Percentiles rank a stretch among this genome's conserved stretches.
Evolutionary conservation across 2,113 vertebrate genomes (phyloP).

Genomic region (Hemibagrus wyckioides): DNA sequence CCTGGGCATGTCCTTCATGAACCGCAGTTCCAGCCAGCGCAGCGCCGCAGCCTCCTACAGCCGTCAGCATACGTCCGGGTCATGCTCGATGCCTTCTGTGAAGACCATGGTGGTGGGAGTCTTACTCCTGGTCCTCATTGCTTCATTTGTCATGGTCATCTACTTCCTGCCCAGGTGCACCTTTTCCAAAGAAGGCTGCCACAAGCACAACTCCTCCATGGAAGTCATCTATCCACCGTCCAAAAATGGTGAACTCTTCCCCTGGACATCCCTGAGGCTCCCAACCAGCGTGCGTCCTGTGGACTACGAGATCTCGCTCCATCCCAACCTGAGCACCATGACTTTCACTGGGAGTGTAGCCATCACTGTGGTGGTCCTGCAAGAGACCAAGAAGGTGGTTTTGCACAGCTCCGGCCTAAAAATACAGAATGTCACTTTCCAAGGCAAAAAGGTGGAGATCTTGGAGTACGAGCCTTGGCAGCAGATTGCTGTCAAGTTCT

Average conservation of each 20-base stretch:
- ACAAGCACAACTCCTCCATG: slow-evolving; percentile 72
- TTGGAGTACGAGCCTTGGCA: slow-evolving; percentile 84
- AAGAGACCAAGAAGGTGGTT: slow-evolving; percentile 78
- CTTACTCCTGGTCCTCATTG: slow-evolving; percentile 78
- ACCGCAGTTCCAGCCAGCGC: slow-evolving; percentile 84
- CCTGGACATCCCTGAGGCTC: slow-evolving; percentile 85
- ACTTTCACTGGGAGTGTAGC: slow-evolving; percentile 79
- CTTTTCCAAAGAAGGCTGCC: slow-evolving; percentile 93
- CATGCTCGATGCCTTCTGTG: slow-evolving; percentile 78
- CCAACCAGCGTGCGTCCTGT: slow-evolving; percentile 79
- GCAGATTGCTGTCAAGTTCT: slow-evolving; percentile 83
- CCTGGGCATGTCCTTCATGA: slow-evolving; percentile 98
- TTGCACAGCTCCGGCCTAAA: slow-evolving; percentile 85
- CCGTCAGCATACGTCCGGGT: slow-evolving; percentile 73
- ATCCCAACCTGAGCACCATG: slow-evolving; percentile 82
- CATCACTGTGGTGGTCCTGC: slow-evolving; percentile 75
- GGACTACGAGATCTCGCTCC: slow-evolving; percentile 82
- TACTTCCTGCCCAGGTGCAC: slow-evolving; percentile 90
- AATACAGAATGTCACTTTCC: slow-evolving; percentile 76
- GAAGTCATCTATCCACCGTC: slow-evolving; percentile 79
- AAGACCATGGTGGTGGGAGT: slow-evolving; percentile 80
- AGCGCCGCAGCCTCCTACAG: slow-evolving; percentile 72
- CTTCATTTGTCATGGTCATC: slow-evolving; percentile 81
- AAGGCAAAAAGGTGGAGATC: slow-evolving; percentile 64
- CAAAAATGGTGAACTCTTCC: slow-evolving; percentile 83